Conservation (phyloP, 2,888 invertebrate genomes). For the Nomada fabriciana region DNA sequence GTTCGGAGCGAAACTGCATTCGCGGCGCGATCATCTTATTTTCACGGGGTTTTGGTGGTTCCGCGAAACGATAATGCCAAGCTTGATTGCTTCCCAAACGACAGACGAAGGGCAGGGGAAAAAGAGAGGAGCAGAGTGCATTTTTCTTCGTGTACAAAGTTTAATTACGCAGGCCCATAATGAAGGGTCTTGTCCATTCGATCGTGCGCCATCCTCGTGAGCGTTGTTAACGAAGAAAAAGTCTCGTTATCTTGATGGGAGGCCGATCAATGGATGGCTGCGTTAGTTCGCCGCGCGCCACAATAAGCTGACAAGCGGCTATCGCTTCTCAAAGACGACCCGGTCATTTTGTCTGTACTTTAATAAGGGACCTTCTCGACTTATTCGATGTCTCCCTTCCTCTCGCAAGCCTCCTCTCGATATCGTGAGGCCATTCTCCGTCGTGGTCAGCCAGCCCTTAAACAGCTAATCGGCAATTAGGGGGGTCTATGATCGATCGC, state of each 20-base stretch:
- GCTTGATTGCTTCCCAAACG: conserved; percentile 31
- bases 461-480: conserved; percentile 46
- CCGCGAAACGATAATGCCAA: conserved; percentile 43
- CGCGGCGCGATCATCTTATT: not conserved
- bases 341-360: conserved; percentile 63
- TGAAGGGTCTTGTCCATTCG: conserved; percentile 63
- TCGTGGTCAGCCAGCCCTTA: conserved; percentile 23
- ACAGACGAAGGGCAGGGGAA: not conserved
- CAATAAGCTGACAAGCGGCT: conserved; percentile 71
- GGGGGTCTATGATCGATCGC: conserved; percentile 42
- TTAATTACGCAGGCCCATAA: conserved; percentile 66
- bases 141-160: conserved; percentile 58
- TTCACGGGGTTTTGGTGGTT: conserved; percentile 22
- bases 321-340: conserved; percentile 61
- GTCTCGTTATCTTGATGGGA: conserved; percentile 71
- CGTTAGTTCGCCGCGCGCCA: conserved; percentile 52
- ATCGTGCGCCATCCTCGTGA: conserved; percentile 42
- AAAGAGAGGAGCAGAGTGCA: not conserved
- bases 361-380: conserved; percentile 63
- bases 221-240: conserved; percentile 51
- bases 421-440: conserved; percentile 24
- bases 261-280: conserved; percentile 66
- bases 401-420: not conserved
- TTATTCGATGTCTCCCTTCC: conserved; percentile 39
- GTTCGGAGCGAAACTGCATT: too few species aligned